Conservation (phyloP, 1,140 invertebrate genomes). For the Eupristina koningsbergeri region DNA sequence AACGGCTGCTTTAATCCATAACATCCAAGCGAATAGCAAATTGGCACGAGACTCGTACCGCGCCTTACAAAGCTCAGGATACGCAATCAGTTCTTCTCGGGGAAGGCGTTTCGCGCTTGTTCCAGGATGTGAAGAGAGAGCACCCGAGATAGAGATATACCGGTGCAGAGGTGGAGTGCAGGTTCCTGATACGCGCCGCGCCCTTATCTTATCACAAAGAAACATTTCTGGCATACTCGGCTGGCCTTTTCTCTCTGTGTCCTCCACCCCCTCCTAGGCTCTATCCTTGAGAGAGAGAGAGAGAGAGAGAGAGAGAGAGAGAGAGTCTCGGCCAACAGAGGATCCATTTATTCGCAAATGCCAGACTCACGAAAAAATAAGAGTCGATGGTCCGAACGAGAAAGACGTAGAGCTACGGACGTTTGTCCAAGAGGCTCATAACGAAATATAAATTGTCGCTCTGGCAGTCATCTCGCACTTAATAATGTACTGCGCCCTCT, state of each 20-base stretch:
- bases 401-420: not conserved
- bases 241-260: slow-evolving; percentile 46
- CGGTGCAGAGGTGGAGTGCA: slow-evolving; percentile 49
- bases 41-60: not conserved
- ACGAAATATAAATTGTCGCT: not conserved
- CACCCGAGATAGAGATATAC: no score
- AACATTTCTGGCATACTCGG: slow-evolving; percentile 63
- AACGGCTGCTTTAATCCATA: not conserved
- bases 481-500: not conserved
- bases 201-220: slow-evolving; percentile 70
- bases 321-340: slow-evolving; percentile 62
- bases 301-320: no score
- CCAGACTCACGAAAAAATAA: slow-evolving; percentile 61
- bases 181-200: slow-evolving; percentile 54
- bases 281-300: slow-evolving; percentile 43
- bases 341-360: slow-evolving; percentile 72
- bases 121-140: not conserved
- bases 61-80: not conserved
- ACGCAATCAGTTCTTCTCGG: not conserved
- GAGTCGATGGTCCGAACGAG: not conserved
- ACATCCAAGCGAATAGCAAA: not conserved
- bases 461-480: not conserved
- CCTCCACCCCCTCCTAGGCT: slow-evolving; percentile 54
- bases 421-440: not conserved
- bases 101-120: not conserved